These are phyloP conservation scores for Ochotona curzoniae DNA, from an alignment of 2,113 vertebrate species.

Conservation along the genomic window DNA sequence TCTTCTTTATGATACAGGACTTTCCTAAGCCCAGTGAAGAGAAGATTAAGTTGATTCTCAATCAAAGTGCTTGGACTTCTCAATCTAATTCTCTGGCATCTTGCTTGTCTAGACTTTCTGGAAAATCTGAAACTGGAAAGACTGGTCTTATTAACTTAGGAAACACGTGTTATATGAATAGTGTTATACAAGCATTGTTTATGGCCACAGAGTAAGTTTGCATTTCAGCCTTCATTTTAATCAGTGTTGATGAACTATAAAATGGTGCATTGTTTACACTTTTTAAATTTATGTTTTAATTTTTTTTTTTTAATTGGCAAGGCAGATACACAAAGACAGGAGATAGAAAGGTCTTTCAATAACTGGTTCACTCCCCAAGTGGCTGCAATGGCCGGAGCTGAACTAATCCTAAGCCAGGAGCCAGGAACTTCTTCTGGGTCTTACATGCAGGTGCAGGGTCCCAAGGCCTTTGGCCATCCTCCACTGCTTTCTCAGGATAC, in stretches of 20 bases:
- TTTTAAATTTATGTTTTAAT: neutral
- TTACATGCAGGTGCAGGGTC: too few species aligned
- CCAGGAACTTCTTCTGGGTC: too few species aligned
- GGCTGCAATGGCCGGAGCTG: too few species aligned
- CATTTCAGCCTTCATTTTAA: constrained; percentile 46
- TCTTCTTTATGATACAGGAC: constrained; percentile 83
- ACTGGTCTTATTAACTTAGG: constrained; percentile 98
- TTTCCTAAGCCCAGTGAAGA: constrained; percentile 95
- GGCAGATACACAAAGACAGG: too few species aligned
- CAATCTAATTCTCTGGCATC: constrained; percentile 95
- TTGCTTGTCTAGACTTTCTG: constrained; percentile 92
- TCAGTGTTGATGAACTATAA: neutral
- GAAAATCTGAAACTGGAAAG: constrained; percentile 98
- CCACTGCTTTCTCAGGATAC: too few species aligned
- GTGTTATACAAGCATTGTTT: constrained; percentile 97
- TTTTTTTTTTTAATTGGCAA: too few species aligned
- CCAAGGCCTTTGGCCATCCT: too few species aligned
- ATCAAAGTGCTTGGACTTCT: constrained; percentile 99
- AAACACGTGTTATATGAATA: constrained; percentile 99
- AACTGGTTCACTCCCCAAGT: too few species aligned
- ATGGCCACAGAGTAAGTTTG: constrained; percentile 98
- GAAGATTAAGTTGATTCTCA: constrained; percentile 96
- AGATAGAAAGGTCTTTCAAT: too few species aligned
- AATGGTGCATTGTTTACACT: neutral
- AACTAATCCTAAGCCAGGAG: too few species aligned